A percentile compares a stretch with the other conserved stretches of the same genome.
Conservation (phyloP, 2,888 invertebrate genomes). For the Apodemia zela region DNA sequence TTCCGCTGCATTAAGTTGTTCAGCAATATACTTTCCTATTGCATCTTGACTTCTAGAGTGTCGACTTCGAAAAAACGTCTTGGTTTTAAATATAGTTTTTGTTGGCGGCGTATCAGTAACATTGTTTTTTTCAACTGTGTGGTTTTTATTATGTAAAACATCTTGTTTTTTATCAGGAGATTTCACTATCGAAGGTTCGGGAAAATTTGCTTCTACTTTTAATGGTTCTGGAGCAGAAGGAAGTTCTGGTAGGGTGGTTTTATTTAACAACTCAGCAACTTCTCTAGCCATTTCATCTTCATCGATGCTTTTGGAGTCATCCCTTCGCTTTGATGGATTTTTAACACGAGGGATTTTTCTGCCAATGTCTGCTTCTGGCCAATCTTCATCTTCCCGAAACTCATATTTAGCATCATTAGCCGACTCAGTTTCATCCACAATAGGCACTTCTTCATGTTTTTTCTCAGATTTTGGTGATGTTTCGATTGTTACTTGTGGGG, state of each 20-base stretch:
- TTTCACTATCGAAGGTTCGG: slow-evolving; percentile 72
- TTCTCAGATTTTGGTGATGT: slow-evolving; percentile 45
- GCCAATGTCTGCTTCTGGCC: slow-evolving; percentile 76
- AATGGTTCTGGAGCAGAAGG: slow-evolving; percentile 75
- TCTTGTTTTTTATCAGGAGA: slow-evolving; percentile 67
- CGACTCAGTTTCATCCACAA: slow-evolving; percentile 56
- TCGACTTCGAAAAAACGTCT: slow-evolving; percentile 78
- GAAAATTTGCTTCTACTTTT: slow-evolving; percentile 80
- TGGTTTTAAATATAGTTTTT: slow-evolving; percentile 77
- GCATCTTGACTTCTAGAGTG: slow-evolving; percentile 78
- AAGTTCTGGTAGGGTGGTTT: slow-evolving; percentile 80
- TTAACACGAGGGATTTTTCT: slow-evolving; percentile 84
- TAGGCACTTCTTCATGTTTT: slow-evolving; percentile 40
- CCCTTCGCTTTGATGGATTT: slow-evolving; percentile 61
- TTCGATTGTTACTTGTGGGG: slow-evolving; percentile 45
- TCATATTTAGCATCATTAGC: slow-evolving; percentile 86
- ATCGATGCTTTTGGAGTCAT: slow-evolving; percentile 64
- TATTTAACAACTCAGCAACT: slow-evolving; percentile 82
- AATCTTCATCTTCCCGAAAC: slow-evolving; percentile 87
- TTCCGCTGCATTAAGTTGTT: slow-evolving; percentile 69
- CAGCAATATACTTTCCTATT: slow-evolving; percentile 75
- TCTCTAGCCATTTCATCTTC: slow-evolving; percentile 75
- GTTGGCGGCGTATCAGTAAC: slow-evolving; percentile 45
- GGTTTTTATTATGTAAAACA: slow-evolving; percentile 38
- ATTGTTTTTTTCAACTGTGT: slow-evolving; percentile 40